phyloP scores from a whole-genome alignment of 2,888 invertebrate genomes.

The Cryptus armator region DNA sequence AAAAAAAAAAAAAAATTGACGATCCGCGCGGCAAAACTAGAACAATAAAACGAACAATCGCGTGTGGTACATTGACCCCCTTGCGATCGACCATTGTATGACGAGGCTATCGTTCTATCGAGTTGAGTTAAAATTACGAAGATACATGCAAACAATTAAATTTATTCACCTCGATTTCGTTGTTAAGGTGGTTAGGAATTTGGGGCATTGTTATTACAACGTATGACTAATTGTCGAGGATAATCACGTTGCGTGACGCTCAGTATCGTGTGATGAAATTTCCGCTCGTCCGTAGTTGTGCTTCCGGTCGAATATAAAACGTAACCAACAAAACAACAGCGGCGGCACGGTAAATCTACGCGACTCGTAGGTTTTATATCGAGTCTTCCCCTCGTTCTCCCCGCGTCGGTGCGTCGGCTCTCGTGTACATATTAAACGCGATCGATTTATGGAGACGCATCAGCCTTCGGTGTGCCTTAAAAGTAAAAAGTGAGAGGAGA shows the following conservation, averaged over 20 bases:
- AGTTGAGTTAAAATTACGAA: not conserved
- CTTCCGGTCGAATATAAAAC: slow-evolving; percentile 44
- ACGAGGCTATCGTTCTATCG: not conserved
- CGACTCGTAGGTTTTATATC: not conserved
- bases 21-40: not conserved
- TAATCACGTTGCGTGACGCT: slow-evolving; percentile 14
- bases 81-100: slow-evolving; percentile 1
- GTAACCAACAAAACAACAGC: not conserved
- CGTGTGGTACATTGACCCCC: not conserved
- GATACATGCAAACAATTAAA: not conserved
- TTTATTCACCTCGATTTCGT: not conserved
- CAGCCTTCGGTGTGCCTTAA: slow-evolving; percentile 66
- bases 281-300: slow-evolving; percentile 40
- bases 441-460: slow-evolving; percentile 54
- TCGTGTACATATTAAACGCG: slow-evolving; percentile 40
- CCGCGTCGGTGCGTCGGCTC: not conserved
- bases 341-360: not conserved
- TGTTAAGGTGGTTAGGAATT: not conserved
- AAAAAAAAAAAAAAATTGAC: not conserved
- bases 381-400: not conserved
- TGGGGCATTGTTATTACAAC: slow-evolving; percentile 13
- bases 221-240: slow-evolving; percentile 32
- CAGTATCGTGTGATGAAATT: slow-evolving; percentile 54
- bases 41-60: slow-evolving; percentile 29
- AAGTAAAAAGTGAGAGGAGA: slow-evolving; percentile 68